Evolutionary conservation across 2,888 invertebrate genomes (phyloP), one percentile per base, ranked within the genome.

Genomic region (Lutraria lutraria): DNA sequence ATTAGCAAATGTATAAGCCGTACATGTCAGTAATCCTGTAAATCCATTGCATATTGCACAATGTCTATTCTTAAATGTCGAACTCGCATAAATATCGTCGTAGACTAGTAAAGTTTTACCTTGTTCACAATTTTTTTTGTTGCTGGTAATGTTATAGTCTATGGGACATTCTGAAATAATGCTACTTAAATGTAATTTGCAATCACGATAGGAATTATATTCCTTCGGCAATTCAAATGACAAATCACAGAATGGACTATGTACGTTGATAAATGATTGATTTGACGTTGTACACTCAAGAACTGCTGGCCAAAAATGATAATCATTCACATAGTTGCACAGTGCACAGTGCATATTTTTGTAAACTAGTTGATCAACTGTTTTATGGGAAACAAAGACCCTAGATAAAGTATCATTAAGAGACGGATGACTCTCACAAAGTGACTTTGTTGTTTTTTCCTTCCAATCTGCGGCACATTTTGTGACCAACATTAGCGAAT

Each of bases 41-140:
- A 83, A 12, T 19, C 76, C 56, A 83, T 95, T 90, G 86, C 95
- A 95, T 16, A 91, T 81, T 4, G 95, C 95, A 87, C 95, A 95
- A 87, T 93, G 91, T 76, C 86, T 85, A 81, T 95, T 95, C 60
- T 90, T 91, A 89, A 94, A 95, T 25, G 79, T 76, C 19, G 8
- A 43, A 29, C 15, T 15, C 43, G 43, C 43, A 43, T 10, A 31
- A 4, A 52, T 43, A n/a, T 81, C 12, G 12, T 19, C 60, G 31
- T 16, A 60, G 60, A 31, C 60, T 34, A 82, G 34, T 19, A 31
- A 56, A 13, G 31, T 76, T 0, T 15, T 15, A 6, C 63, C 60
- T 34, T 82, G 25, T 21, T 56, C 60, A 82, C 82, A 82, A 3
- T 82, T 63, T 12, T 82, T 1, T 19, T n/a, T 16, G n/a, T 60